Evolutionary conservation across 2,888 invertebrate species (phyloP).

Genomic region (Zeuzera pyrina): DNA sequence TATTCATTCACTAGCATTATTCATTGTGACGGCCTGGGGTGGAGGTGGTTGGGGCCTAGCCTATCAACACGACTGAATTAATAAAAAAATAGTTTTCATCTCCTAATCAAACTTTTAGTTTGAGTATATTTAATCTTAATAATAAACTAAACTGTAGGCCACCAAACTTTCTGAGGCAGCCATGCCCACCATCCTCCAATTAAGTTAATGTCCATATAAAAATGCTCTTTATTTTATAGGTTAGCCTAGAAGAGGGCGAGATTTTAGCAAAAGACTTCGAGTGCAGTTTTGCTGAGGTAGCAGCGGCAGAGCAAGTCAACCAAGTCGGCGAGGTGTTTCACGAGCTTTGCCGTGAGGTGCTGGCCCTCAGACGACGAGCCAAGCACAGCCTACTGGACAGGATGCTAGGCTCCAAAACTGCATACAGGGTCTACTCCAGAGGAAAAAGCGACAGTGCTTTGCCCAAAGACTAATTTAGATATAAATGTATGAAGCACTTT

Average conservation of each 20-base stretch:
- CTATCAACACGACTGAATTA: no score
- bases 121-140: no score
- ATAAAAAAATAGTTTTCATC: no score
- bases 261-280: constrained; percentile 91
- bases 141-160: no score
- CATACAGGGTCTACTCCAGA: constrained; percentile 82
- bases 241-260: constrained; percentile 90
- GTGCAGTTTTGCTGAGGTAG: constrained; percentile 89
- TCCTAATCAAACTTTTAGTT: no score
- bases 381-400: constrained; percentile 88
- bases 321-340: constrained; percentile 89
- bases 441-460: constrained; percentile 92
- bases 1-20: no score
- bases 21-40: no score
- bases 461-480: constrained; percentile 78
- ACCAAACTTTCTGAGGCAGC: no score
- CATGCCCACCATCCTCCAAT: no score
- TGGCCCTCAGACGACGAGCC: constrained; percentile 83
- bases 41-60: no score
- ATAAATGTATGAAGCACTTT: not conserved
- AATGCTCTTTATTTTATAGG: constrained; percentile 44
- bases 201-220: no score
- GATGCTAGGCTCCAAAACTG: constrained; percentile 84
- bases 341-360: constrained; percentile 87
- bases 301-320: constrained; percentile 90